Conservation (phyloP, 92 coral and sea anemone species). For the Palythoa grandis region DNA sequence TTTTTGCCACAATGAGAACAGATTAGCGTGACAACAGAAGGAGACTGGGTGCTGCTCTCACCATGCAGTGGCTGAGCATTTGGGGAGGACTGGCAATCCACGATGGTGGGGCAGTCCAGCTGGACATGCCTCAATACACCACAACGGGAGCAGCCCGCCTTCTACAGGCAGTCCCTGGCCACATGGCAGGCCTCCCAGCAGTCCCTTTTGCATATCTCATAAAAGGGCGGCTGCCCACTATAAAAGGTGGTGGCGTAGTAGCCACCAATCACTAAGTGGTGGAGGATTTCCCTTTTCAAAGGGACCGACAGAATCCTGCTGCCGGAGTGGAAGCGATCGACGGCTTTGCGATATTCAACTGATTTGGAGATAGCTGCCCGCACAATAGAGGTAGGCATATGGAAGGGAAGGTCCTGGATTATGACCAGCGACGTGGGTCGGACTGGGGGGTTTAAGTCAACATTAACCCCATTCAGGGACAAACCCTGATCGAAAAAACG, state of each 20-base stretch:
- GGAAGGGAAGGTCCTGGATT: neutral
- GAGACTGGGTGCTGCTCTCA: too few species aligned
- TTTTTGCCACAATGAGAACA: too few species aligned
- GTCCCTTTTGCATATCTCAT: neutral
- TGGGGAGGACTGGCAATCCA: neutral
- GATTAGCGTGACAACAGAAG: too few species aligned
- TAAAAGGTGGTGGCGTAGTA: neutral
- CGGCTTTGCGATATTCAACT: neutral
- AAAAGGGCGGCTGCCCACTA: neutral
- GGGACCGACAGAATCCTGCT: neutral
- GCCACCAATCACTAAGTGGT: neutral
- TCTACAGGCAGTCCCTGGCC: neutral
- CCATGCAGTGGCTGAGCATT: too few species aligned
- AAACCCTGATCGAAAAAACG: neutral
- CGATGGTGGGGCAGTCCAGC: neutral
- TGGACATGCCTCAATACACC: too few species aligned
- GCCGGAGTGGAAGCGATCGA: neutral
- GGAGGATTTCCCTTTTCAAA: neutral
- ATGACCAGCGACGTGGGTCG: neutral
- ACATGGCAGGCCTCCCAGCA: neutral
- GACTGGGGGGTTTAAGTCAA: neutral
- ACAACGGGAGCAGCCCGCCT: neutral
- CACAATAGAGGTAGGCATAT: neutral
- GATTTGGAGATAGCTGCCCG: neutral
- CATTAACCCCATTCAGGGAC: conserved; percentile 5